A percentile compares a stretch with the other conserved stretches of the same genome.
Conservation (phyloP, 2,113 vertebrate genomes). For the Jaculus jaculus region DNA sequence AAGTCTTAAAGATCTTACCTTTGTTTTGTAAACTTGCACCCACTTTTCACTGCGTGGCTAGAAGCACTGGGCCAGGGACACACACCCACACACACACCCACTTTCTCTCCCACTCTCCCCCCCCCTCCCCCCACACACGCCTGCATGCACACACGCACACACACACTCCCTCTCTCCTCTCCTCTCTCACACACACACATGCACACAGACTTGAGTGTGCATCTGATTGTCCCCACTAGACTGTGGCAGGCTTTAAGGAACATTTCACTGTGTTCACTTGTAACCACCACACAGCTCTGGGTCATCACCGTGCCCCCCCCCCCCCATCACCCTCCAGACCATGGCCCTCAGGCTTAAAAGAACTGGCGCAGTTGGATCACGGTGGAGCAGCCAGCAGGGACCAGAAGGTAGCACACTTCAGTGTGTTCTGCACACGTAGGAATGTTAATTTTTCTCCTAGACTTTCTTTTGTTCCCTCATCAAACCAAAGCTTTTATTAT, state of each 20-base stretch:
- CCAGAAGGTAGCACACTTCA: background rate
- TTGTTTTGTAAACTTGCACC: background rate
- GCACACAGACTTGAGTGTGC: no score
- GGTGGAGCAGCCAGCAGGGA: background rate
- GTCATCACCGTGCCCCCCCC: background rate
- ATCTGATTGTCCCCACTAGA: no score
- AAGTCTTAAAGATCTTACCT: background rate
- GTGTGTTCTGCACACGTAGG: no score
- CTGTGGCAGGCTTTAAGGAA: background rate
- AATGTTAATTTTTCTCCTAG: background rate
- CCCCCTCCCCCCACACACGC: no score
- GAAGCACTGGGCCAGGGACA: background rate
- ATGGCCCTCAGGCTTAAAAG: background rate
- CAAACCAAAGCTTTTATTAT: background rate
- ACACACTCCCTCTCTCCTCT: no score
- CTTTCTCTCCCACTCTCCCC: no score
- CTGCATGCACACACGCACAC: no score
- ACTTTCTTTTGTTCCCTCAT: conserved; percentile 28
- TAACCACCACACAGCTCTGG: background rate
- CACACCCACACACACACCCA: no score
- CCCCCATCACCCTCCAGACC: background rate
- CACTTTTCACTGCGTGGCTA: conserved; percentile 30
- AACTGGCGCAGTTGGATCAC: rapidly evolving
- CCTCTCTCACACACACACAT: no score
- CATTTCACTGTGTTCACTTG: background rate